Evolutionary conservation across 53 echinoderm and acorn worm genomes (phyloP), one percentile per base, ranked within the genome.

Genomic region (Pentamera pediparva): DNA sequence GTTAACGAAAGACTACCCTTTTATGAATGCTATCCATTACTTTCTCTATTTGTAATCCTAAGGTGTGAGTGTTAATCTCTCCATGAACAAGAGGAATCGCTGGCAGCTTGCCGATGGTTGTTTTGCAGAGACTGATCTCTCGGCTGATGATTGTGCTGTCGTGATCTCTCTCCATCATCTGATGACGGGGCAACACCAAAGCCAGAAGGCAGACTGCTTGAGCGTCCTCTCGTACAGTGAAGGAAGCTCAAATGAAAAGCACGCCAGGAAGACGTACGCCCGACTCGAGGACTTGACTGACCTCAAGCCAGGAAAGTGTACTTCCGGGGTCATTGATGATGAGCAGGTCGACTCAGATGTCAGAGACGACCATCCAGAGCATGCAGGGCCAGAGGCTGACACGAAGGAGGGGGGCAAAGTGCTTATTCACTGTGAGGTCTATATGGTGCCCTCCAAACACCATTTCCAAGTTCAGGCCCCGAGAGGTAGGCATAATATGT

Each of bases 141-240:
- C 34, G 9, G 39, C 10, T 28, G 20, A 34, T 5, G 22, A 50
- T 18, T 33, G 35, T 33, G 54, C 73, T 3, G 8, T 72, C 54
- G 19, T 72, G 6, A 38, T 72, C 11, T 72, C 73, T 8, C 34
- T 33, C n/a, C 73, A 72, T 54, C 73, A 72, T 54, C 21, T 51
- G 73, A 72, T 34, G 22, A 20, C 52, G 19, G 35, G 37, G 18
- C 32, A 30, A 2, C 8, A 72, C 38, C 0, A 22, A 6, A 32
- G 21, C 15, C 49, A 48, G 51, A 35, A 31, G 5, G 54, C 36
- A 1, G 36, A 72, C 53, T 53, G 54, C 29, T 35, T 72, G 52
- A 48, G 37, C n/a, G 51, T 72, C 9, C 54, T 9, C 19, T 72
- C 73, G 5, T 17, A 72, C 25, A 72, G 21, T 22, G 35, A 72